These are phyloP conservation scores for Perca fluviatilis DNA, from an alignment of 2,113 vertebrate genomes.

Conservation along the genomic window DNA sequence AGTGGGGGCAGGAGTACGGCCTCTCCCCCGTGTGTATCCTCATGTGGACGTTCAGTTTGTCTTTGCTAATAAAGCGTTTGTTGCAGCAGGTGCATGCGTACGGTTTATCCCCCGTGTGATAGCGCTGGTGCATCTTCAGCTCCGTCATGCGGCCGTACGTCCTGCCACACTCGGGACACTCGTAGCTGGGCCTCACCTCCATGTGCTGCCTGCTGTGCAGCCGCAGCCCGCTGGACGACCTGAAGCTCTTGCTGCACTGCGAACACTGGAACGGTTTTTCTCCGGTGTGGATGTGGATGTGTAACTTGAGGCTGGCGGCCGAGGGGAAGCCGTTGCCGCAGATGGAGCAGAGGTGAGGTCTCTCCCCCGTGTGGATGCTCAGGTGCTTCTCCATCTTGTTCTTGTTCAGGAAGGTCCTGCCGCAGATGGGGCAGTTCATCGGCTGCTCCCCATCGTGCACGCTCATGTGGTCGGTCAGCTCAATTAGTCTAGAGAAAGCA, in stretches of 20 bases:
- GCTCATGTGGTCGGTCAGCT: constrained; percentile 75
- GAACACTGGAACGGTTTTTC: constrained; percentile 74
- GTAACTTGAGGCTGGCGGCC: constrained; percentile 74
- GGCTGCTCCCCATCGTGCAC: constrained; percentile 72
- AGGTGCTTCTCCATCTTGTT: constrained; percentile 76
- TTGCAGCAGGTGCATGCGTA: constrained; percentile 74
- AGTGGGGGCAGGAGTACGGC: constrained; percentile 76
- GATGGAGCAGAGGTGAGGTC: constrained; percentile 76
- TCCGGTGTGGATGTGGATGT: constrained; percentile 72
- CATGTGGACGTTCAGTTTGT: constrained; percentile 80
- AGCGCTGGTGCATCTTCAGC: constrained; percentile 81
- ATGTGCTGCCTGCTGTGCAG: constrained; percentile 75
- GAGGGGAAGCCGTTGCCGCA: constrained; percentile 78
- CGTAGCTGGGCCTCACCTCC: constrained; percentile 72
- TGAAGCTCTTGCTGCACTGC: constrained; percentile 75
- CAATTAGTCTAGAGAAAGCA: constrained; percentile 63
- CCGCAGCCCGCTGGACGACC: constrained; percentile 73
- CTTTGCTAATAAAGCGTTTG: constrained; percentile 78
- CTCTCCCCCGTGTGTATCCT: constrained; percentile 78
- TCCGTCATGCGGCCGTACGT: constrained; percentile 78
- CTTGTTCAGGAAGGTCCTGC: constrained; percentile 74
- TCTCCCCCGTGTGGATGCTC: constrained; percentile 74
- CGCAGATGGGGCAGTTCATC: constrained; percentile 70
- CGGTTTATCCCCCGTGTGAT: constrained; percentile 80
- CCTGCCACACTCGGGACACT: constrained; percentile 74